These are phyloP conservation scores for Lamellibrachia satsuma DNA, from an alignment of 2,888 invertebrate species.

Conservation along the genomic window DNA sequence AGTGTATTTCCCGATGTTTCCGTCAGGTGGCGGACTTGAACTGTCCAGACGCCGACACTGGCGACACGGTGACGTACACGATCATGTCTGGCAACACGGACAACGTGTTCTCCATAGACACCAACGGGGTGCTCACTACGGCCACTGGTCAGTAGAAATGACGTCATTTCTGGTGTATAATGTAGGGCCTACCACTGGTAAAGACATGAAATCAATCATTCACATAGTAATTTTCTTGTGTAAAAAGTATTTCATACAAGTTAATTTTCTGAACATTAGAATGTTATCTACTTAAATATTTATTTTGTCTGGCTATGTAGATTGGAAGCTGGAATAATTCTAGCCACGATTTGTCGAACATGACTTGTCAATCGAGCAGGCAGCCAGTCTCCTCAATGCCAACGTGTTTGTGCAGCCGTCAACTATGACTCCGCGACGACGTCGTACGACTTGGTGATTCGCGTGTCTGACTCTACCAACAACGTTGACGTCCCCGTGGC, in stretches of 20 bases:
- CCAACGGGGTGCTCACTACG: slow-evolving; percentile 30
- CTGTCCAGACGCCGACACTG: slow-evolving; percentile 17
- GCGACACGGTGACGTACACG: slow-evolving; percentile 42
- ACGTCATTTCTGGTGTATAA: no score
- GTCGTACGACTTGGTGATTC: slow-evolving; percentile 40
- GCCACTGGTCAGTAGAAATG: no score
- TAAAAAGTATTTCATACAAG: no score
- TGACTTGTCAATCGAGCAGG: no score
- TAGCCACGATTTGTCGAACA: no score
- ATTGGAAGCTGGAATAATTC: no score
- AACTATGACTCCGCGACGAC: slow-evolving; percentile 50
- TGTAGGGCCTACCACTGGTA: slow-evolving; percentile 27
- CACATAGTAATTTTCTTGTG: no score
- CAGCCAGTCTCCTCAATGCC: no score
- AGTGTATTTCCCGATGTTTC: background rate
- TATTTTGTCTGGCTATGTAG: no score
- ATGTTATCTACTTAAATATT: no score
- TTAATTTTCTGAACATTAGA: no score
- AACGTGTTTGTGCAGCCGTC: slow-evolving; percentile 37
- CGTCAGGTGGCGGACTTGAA: slow-evolving; percentile 19
- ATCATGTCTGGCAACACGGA: slow-evolving; percentile 45
- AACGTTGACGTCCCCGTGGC: slow-evolving; percentile 36
- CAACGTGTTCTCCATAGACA: slow-evolving; percentile 37
- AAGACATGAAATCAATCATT: no score
- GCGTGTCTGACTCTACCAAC: slow-evolving; percentile 41